These are phyloP conservation scores for Labia minor DNA, from an alignment of 2,888 invertebrate genomes.

Conservation along the genomic window DNA sequence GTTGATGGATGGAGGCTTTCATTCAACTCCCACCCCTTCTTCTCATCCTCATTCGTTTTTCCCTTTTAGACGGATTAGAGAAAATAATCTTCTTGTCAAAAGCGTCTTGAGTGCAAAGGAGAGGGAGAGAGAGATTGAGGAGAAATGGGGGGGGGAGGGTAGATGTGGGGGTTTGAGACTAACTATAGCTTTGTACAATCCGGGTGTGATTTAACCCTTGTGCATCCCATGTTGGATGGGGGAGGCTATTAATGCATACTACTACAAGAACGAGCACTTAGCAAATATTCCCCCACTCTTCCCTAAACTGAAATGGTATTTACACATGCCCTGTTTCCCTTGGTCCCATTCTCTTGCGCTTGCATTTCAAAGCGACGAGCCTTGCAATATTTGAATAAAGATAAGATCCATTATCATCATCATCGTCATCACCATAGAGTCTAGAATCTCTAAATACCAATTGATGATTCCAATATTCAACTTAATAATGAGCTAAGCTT, in stretches of 20 bases:
- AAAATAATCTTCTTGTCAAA: not conserved
- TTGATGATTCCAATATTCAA: too few relatives aligned
- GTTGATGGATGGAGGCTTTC: conserved; percentile 2
- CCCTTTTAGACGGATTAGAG: not conserved
- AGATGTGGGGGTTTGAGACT: too few relatives aligned
- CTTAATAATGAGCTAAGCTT: too few relatives aligned
- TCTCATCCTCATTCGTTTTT: not conserved
- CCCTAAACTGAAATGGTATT: not conserved
- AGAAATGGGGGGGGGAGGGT: too few relatives aligned
- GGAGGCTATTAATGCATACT: not conserved
- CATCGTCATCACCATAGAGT: too few relatives aligned
- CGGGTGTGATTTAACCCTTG: conserved; percentile 1
- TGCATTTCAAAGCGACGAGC: not conserved
- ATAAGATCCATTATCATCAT: conserved; percentile 5
- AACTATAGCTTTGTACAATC: not conserved
- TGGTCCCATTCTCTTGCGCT: not conserved
- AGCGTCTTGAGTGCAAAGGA: not conserved
- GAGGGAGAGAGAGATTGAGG: too few relatives aligned
- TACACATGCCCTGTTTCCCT: not conserved
- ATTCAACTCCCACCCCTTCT: not conserved
- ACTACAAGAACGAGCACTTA: not conserved
- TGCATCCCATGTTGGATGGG: not conserved
- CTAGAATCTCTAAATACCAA: too few relatives aligned
- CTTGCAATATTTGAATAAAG: not conserved
- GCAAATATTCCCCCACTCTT: not conserved